Base-by-base conservation (phyloP, 2,888 invertebrate genomes). In the Cheilosia variabilis region DNA sequence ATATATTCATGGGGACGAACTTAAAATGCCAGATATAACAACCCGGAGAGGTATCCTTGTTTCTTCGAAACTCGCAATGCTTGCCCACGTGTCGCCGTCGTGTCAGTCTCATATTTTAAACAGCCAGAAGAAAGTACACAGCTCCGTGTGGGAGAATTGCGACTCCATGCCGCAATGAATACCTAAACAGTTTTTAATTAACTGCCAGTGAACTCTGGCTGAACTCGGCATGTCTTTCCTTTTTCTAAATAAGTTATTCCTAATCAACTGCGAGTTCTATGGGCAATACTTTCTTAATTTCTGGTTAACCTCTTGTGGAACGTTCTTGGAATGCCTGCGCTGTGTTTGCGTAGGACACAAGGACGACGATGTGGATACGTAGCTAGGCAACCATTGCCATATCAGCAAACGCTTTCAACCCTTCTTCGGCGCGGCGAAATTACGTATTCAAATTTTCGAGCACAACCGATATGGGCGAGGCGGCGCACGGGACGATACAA, bases 161-260 rank as follows among this genome's bases (percentile, higher is more conserved):
- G 31, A 43, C 45, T 60, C 52, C 47, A 24, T 63, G 77, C 82
- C 77, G 87, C 77, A 87, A 81, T 87, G 82, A 87, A 82, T 87
- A 87, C 72, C 72, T 50, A 87, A 87, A 69, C 82, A 73, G 72
- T 69, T 82, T 82, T 82, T 87, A 87, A 87, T 87, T 87, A 87
- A 87, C 81, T 81, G 47, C 60, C 52, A 55, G 62, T 66, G 76
- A 81, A 86, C 66, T 86, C 68, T 72, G 45, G n/a, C 41, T 63
- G 72, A 81, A 68, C 81, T 79, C 65, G 31, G 50, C 55, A 60
- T 57, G 65, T 66, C 66, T 68, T 71, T 34, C 58, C 77, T 34
- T 71, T 66, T 78, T 79, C 75, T 52, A 73, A 83, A 57, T 63
- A 78, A 68, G 52, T 80, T 68, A 22, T 63, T 50, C 84, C 65